A percentile compares a stretch with the other conserved stretches of the same genome.
Evolutionary conservation across 2,797 vertebrate genomes (phyloP).

Genomic region (Leptodactylus fallax): DNA sequence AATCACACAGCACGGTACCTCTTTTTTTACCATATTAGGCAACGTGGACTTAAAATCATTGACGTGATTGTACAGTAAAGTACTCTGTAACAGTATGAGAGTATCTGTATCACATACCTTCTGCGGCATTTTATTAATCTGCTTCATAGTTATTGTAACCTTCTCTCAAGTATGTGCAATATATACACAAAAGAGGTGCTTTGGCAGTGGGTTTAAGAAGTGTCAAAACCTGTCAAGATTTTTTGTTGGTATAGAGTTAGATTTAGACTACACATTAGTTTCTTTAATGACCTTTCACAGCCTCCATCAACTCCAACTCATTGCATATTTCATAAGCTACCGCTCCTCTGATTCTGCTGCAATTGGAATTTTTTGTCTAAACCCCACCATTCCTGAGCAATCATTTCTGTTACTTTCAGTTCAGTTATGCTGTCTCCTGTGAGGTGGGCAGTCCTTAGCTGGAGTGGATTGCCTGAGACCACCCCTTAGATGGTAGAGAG

Average conservation of each 20-base stretch:
- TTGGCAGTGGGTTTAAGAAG: neutral
- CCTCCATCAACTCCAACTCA: no score
- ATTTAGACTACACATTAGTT: neutral
- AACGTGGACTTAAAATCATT: neutral
- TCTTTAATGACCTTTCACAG: no score
- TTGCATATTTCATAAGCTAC: no score
- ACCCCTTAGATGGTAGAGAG: no score
- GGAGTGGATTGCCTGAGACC: no score
- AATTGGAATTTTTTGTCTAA: no score
- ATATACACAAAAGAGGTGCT: slow-evolving; percentile 1
- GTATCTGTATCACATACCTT: neutral
- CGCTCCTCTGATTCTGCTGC: no score
- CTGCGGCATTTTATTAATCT: neutral
- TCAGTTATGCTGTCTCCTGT: no score
- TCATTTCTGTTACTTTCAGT: no score
- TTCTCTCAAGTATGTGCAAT: slow-evolving; percentile 20
- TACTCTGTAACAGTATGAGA: neutral
- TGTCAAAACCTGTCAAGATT: neutral
- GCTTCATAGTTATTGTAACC: neutral
- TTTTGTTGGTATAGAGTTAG: neutral
- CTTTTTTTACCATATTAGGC: neutral
- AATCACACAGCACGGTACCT: neutral
- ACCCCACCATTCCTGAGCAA: no score
- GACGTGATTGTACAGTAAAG: neutral
- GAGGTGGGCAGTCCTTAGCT: no score